A percentile compares a stretch with the other conserved stretches of the same genome.
phyloP scores from a whole-genome alignment of 2,113 vertebrate species.

The Hoplias malabaricus region DNA sequence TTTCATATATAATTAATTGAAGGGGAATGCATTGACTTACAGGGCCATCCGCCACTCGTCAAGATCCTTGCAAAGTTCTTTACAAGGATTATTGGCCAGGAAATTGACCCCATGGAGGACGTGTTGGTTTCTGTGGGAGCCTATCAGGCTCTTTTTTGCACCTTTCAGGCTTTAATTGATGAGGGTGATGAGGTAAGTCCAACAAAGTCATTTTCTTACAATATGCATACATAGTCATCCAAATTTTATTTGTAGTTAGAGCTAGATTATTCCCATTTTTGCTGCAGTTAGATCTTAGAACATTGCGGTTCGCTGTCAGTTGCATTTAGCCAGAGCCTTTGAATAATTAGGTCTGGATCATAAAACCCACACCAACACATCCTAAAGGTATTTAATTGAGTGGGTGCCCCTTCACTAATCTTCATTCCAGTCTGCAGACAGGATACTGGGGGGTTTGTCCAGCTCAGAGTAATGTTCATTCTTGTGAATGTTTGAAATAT shows the following conservation, averaged over 20 bases:
- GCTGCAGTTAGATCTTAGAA: not conserved
- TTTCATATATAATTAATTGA: no score
- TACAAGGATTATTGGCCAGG: conserved; percentile 77
- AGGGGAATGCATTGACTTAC: conserved; percentile 36
- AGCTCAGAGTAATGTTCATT: no score
- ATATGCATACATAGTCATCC: no score
- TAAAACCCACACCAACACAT: not conserved
- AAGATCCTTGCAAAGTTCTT: conserved; percentile 84
- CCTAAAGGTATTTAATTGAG: no score
- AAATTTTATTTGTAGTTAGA: no score
- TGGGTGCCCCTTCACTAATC: no score
- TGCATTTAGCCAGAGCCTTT: not conserved
- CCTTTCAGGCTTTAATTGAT: conserved; percentile 89
- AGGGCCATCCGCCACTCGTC: conserved; percentile 88
- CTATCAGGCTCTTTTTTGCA: conserved; percentile 87
- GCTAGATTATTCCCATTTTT: no score
- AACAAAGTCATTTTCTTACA: not conserved
- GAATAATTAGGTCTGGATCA: not conserved
- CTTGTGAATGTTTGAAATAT: no score
- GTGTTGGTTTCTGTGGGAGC: conserved; percentile 91
- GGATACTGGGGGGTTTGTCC: no score
- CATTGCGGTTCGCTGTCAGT: not conserved
- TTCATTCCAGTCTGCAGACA: no score
- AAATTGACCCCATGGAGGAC: conserved; percentile 81
- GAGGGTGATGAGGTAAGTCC: conserved; percentile 87